Base-by-base conservation (phyloP, 2,888 invertebrate species). In the Folsomia manolachei region DNA sequence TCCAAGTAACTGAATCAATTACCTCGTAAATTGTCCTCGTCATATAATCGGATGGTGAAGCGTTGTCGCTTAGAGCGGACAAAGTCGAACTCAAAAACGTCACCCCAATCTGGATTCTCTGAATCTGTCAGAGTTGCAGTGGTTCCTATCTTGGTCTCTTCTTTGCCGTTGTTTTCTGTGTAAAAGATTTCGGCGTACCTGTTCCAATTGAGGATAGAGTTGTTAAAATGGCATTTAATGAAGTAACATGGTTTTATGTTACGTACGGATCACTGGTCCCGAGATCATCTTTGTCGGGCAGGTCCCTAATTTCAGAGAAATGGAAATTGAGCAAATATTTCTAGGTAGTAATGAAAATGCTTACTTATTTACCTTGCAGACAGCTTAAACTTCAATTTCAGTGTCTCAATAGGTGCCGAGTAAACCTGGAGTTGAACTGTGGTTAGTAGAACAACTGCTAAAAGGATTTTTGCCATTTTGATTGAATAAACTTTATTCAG, bases 231-330 rank as follows among this genome's bases (percentile, higher is more conserved):
- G n/a, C n/a, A n/a, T n/a, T n/a, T n/a, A n/a, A n/a, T n/a, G n/a
- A n/a, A n/a, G n/a, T n/a, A n/a, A n/a, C n/a, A n/a, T n/a, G n/a
- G n/a, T n/a, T n/a, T n/a, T n/a, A n/a, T n/a, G n/a, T n/a, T n/a
- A n/a, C n/a, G 69, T 79, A 80, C 1, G 77, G 75, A 27, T 77
- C 78, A 7, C 72, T 70, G 0, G 74, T 74, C 21, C 80, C 80
- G 11, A 79, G 14, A 1, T 76, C 76, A 63, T 80, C 80, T 65
- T 80, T 80, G 56, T 79, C 78, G 1, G 79, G 76, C 4, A 80
- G 69, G 21, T 73, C 75, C 27, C 78, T 75, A 27, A 60, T 62
- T 62, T 62, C 14, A 24, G 14, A 24, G 7, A 60, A 60, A 19
- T 4, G 7, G 60, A 7, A 60, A 60, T 21, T 21, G 7, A 7